Conservation (phyloP, 2,888 invertebrate genomes). For the Tholera decimalis region DNA sequence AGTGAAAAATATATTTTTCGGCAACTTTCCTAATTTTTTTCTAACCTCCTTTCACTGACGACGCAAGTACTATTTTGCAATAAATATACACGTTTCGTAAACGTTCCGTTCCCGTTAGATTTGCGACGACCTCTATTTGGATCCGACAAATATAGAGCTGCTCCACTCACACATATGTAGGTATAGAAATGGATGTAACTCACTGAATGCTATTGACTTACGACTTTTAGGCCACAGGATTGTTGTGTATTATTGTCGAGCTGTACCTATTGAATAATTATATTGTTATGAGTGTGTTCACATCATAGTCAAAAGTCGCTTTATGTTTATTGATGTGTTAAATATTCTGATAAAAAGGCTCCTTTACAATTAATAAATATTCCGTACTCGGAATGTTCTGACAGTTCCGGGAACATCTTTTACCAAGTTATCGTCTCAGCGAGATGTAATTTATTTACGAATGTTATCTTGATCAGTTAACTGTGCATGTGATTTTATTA, state of each 20-base stretch:
- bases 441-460: conserved; percentile 46
- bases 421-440: conserved; percentile 25
- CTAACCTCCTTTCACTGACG: conserved; percentile 20
- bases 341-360: conserved; percentile 5
- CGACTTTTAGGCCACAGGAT: conserved; percentile 19
- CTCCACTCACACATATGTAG: conserved; percentile 29
- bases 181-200: conserved; percentile 19
- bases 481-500: conserved; percentile 45
- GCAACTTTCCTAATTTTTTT: background rate
- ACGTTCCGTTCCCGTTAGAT: conserved; percentile 23
- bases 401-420: conserved; percentile 38
- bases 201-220: conserved; percentile 43
- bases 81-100: conserved; percentile 19
- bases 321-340: background rate
- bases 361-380: conserved; percentile 34
- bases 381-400: conserved; percentile 1
- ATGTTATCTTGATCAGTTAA: conserved; percentile 44
- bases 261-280: background rate
- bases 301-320: background rate
- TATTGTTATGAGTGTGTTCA: conserved; percentile 4
- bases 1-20: background rate
- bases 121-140: conserved; percentile 28
- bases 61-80: conserved; percentile 16
- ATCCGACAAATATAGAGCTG: conserved; percentile 38
- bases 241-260: conserved; percentile 16